phyloP scores from a whole-genome alignment of 1,140 invertebrate species.

The Drosophila gunungcola region DNA sequence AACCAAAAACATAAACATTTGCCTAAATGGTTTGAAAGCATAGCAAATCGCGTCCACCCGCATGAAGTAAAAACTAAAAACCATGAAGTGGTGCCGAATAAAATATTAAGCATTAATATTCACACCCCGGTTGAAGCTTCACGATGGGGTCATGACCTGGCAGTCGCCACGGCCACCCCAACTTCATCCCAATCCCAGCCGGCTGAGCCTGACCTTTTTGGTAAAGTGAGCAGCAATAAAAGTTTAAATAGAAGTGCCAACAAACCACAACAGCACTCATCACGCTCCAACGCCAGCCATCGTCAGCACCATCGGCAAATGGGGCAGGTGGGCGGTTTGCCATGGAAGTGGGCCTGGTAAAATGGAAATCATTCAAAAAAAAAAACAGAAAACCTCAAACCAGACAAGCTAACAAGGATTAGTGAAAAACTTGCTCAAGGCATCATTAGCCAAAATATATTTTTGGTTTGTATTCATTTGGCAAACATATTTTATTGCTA shows the following conservation, averaged over 20 bases:
- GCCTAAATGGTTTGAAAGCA: constrained; percentile 35
- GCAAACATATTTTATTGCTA: constrained; percentile 17
- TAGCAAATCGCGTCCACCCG: constrained; percentile 17
- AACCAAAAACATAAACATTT: constrained; percentile 46
- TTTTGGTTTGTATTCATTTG: constrained; percentile 17
- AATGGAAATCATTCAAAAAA: constrained; percentile 2
- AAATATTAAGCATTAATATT: constrained; percentile 73
- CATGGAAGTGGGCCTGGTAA: constrained; percentile 8
- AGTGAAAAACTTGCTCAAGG: constrained; percentile 39
- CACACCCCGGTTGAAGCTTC: constrained; percentile 40
- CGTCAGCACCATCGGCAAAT: constrained; percentile 47
- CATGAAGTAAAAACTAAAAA: constrained; percentile 57
- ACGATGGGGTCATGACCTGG: constrained; percentile 29
- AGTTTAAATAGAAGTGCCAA: constrained; percentile 82
- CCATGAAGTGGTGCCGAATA: constrained; percentile 54
- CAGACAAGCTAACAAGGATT: constrained; percentile 73
- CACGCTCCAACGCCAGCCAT: constrained; percentile 74
- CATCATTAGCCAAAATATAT: constrained; percentile 36
- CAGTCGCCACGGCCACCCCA: constrained; percentile 10
- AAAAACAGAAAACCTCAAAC: constrained; percentile 59
- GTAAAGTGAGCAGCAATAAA: constrained; percentile 77
- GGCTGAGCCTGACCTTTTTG: constrained; percentile 56
- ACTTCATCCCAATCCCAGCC: constrained; percentile 19
- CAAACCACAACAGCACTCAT: constrained; percentile 82
- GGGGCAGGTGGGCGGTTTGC: constrained; percentile 28